These are phyloP conservation scores for Escarpia spicata DNA, from an alignment of 2,888 invertebrate genomes.

Conservation along the genomic window DNA sequence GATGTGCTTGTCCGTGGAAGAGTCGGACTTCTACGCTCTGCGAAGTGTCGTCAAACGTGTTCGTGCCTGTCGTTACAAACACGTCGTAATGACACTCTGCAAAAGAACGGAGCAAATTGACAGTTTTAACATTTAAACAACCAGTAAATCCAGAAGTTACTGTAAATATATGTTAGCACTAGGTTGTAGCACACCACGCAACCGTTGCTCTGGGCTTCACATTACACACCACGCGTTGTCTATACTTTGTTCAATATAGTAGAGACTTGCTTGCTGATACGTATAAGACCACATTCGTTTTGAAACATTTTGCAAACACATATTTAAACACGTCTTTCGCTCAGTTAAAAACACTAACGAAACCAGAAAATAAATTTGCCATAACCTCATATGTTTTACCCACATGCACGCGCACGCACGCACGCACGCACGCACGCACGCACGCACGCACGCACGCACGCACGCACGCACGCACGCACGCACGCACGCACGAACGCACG, in stretches of 20 bases:
- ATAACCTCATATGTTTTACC: too few relatives aligned
- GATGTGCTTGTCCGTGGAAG: not conserved
- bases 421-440: too few relatives aligned
- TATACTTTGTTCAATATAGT: too few relatives aligned
- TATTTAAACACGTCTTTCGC: too few relatives aligned
- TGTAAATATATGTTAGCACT: not conserved
- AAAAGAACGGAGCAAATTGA: not conserved
- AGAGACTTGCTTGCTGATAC: too few relatives aligned
- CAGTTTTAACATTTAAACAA: not conserved
- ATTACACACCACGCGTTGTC: too few relatives aligned
- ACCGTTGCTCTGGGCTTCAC: not conserved
- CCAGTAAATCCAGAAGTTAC: not conserved
- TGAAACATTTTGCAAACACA: too few relatives aligned
- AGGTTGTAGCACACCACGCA: not conserved
- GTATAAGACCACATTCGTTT: too few relatives aligned
- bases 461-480: constrained; percentile 22
- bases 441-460: not conserved
- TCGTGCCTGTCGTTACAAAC: not conserved
- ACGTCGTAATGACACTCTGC: not conserved
- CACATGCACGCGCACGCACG: too few relatives aligned
- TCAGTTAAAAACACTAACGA: too few relatives aligned
- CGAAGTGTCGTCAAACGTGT: not conserved
- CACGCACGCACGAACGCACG: constrained; percentile 17
- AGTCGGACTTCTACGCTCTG: not conserved
- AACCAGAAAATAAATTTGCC: too few relatives aligned